Evolutionary conservation across 2,113 vertebrate genomes (phyloP).

Genomic region (Oreocharis arfaki): DNA sequence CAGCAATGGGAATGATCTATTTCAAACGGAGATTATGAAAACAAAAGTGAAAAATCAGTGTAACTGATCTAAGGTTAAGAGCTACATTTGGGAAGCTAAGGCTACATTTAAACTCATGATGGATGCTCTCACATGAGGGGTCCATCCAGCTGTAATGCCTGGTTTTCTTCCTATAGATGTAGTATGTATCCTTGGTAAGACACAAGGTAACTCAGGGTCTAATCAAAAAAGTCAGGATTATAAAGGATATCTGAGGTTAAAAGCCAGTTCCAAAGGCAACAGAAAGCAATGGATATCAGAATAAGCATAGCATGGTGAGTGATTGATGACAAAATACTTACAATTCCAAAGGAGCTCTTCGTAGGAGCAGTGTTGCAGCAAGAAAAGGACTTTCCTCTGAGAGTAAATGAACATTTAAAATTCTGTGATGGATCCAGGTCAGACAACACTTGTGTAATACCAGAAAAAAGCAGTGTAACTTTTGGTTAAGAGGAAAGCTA

Average conservation of each 20-base stretch:
- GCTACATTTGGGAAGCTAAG: background rate
- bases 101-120: background rate
- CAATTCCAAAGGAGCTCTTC: background rate
- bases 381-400: background rate
- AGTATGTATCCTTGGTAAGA: background rate
- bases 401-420: background rate
- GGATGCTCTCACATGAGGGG: background rate
- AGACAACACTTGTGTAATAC: background rate
- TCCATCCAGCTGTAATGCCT: background rate
- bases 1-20: background rate
- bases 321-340: background rate
- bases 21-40: constrained; percentile 1
- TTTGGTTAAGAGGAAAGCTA: background rate
- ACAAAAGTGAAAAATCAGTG: background rate
- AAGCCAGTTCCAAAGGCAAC: background rate
- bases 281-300: background rate
- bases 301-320: background rate
- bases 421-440: background rate
- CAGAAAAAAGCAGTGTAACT: background rate
- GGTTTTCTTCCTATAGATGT: background rate
- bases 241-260: background rate
- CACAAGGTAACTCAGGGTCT: background rate
- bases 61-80: constrained; percentile 21
- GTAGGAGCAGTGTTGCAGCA: background rate
- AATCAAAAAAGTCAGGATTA: background rate